Base-by-base conservation (phyloP, 1,140 invertebrate species). In the Platorchestia sp. region DNA sequence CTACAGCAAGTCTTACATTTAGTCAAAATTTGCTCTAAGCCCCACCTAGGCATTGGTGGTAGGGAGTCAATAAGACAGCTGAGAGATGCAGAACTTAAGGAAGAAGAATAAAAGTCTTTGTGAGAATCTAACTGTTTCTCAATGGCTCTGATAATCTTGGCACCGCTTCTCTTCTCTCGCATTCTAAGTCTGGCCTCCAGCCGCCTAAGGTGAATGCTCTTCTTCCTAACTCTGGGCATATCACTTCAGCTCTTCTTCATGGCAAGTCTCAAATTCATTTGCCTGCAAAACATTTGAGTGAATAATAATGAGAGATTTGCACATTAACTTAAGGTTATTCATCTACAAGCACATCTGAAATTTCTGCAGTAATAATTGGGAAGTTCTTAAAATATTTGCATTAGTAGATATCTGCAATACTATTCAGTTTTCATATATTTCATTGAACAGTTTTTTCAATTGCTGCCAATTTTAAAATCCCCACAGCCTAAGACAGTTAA, bases 11-110 rank as follows among this genome's bases (percentile, higher is more conserved):
- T 75, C 59, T 75, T 75, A 75, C 36, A 27, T 36, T 75, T 75
- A 75, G 59, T 75, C 36, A 75, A 10, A 19, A 75, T 75, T 14
- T 75, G 14, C 14, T 14, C 10, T 41, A 43, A 89, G n/a, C 87
- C 91, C 91, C 44, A 93, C 91, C 91, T 93, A 93, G 91, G 91
- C 41, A 93, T 45, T 93, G 43, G 91, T 93, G 91, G 43, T 44
- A 93, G 43, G 91, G 91, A 93, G 91, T 93, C 91, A 93, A 93
- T 47, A 45, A 93, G 91, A n/a, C 41, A 93, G 91, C 91, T 47
- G 7, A 93, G 91, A 93, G 91, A 47, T 45, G 91, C 91, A 93
- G 91, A 93, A 44, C 45, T 93, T 10, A 93, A 47, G 45, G 91
- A 47, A 47, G 43, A 45, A 93, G 91, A 93, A 44, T 93, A 93